These are phyloP conservation scores for Oncorhynchus masou DNA, from an alignment of 2,113 vertebrate genomes.

Conservation along the genomic window DNA sequence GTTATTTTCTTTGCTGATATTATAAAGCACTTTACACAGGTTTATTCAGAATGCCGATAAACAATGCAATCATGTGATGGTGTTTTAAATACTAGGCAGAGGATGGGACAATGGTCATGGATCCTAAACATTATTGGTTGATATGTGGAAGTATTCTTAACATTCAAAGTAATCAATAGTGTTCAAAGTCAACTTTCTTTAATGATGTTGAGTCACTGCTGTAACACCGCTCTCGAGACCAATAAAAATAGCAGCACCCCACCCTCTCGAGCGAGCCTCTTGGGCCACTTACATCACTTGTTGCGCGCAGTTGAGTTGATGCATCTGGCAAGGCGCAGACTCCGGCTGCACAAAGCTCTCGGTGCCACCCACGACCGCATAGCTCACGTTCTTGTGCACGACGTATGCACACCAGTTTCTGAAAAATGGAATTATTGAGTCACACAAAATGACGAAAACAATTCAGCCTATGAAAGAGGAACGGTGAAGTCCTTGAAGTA, in stretches of 20 bases:
- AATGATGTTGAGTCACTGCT: neutral
- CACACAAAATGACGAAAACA: neutral
- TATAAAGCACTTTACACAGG: no score
- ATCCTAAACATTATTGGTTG: no score
- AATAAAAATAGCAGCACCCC: conserved; percentile 29
- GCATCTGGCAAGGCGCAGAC: conserved; percentile 78
- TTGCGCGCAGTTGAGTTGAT: conserved; percentile 79
- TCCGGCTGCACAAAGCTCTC: conserved; percentile 86
- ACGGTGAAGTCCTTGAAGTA: neutral
- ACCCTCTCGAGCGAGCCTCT: conserved; percentile 9
- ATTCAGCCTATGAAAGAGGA: no score
- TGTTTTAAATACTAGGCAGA: no score
- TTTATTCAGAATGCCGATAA: no score
- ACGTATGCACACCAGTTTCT: conserved; percentile 97
- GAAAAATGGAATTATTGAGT: neutral
- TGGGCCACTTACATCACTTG: conserved; percentile 71
- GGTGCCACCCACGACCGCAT: conserved; percentile 83
- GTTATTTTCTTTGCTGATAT: no score
- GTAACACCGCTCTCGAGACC: conserved; percentile 7
- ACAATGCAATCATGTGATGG: no score
- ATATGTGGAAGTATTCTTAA: neutral
- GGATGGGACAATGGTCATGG: no score
- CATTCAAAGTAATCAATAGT: neutral
- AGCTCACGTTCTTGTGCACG: conserved; percentile 91
- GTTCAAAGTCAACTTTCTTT: neutral